Evolutionary conservation across 2,888 invertebrate genomes (phyloP), one percentile per base, ranked within the genome.

Genomic region (Macaria notata): DNA sequence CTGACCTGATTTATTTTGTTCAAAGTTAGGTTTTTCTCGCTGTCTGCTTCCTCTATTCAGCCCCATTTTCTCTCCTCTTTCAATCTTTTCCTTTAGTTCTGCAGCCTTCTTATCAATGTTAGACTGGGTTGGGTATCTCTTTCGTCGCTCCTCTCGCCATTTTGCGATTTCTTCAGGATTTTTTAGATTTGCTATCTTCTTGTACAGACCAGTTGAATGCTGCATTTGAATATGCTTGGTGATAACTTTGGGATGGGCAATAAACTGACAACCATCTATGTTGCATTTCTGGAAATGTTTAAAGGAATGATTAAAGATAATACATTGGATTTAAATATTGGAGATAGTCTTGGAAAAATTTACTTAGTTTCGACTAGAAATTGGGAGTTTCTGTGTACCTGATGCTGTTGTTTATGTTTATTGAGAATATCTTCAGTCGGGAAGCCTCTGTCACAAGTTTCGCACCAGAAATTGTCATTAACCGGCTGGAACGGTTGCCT

Each of bases 61-160:
- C 9, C 92, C 91, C 74, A 96, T 92, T 73, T 94, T 93, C 88
- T 97, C 97, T 31, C 97, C 97, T 61, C 97, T 92, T 61, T 94
- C 92, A 52, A 93, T 73, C 76, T 94, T 94, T 73, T 96, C 96
- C 61, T 93, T 92, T 38, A 92, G 85, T 61, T 93, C 93, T 41
- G 94, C 93, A 65, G 93, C 92, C 72, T 94, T 92, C 64, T 93
- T 93, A 60, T 93, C 93, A 33, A 95, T 92, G 78, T 95, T 97
- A 31, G 86, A 91, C 68, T 92, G 92, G 0, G 96, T 96, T 0
- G 97, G 97, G 83, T 94, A 97, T 71, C 93, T 95, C 85, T 92
- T 95, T 78, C 94, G 95, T 49, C 98, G 92, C 72, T 98, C 97
- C 50, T 93, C 94, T 64, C 94, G 93, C 98, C 98, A 98, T 79